Evolutionary conservation across 2,888 invertebrate genomes (phyloP).

Genomic region (Clunio marinus): DNA sequence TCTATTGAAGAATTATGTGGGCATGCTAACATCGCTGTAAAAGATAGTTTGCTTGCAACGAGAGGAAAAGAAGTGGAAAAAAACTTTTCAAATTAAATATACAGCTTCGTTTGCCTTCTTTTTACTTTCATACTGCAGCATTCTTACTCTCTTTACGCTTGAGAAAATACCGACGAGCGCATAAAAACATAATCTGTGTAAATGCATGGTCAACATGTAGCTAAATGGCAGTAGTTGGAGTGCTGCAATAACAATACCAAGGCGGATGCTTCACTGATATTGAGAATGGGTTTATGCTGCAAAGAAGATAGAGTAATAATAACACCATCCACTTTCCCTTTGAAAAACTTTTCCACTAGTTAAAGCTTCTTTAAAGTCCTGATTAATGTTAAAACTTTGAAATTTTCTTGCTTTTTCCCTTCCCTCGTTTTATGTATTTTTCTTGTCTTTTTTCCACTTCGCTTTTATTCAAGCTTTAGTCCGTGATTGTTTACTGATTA

Average conservation of each 20-base stretch:
- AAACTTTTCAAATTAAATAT: slow-evolving; percentile 8
- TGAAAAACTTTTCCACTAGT: background rate
- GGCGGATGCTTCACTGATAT: slow-evolving; percentile 1
- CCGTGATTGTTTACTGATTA: too few species aligned
- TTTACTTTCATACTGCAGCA: background rate
- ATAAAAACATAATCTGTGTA: slow-evolving; percentile 20
- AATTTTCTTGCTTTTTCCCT: background rate
- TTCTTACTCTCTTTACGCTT: background rate
- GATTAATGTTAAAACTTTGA: slow-evolving; percentile 24
- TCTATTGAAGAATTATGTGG: background rate
- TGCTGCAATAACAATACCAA: slow-evolving; percentile 1
- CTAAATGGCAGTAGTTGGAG: background rate
- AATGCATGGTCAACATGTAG: slow-evolving; percentile 26
- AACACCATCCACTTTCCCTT: too few species aligned
- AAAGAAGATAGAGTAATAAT: too few species aligned
- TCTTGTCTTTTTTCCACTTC: background rate
- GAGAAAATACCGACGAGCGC: background rate
- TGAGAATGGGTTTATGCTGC: slow-evolving; percentile 22
- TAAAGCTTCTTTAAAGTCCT: background rate
- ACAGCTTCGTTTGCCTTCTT: background rate
- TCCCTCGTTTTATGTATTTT: background rate
- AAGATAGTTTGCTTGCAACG: too few species aligned
- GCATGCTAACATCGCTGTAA: too few species aligned
- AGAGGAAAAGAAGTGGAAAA: background rate
- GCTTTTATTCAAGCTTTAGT: background rate